Percentiles rank a stretch among this genome's conserved stretches.
Conservation (phyloP, 1,140 invertebrate genomes). For the Octopus bimaculoides region DNA sequence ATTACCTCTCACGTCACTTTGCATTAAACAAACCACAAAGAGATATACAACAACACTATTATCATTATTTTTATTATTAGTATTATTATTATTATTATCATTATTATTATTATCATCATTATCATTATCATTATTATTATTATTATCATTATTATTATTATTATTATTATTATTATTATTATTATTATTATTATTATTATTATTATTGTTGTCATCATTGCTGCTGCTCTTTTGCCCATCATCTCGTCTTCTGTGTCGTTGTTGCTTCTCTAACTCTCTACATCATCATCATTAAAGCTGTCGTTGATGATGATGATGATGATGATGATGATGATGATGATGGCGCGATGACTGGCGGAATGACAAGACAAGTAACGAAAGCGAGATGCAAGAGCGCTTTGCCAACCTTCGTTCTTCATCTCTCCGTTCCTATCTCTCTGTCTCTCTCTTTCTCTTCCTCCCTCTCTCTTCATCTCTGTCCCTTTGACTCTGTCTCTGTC, state of each 20-base stretch:
- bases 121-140: background rate
- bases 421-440: background rate
- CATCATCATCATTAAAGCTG: background rate
- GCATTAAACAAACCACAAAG: no score
- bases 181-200: background rate
- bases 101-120: background rate
- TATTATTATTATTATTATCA: constrained; percentile 2
- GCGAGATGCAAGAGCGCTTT: background rate
- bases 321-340: background rate
- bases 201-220: background rate
- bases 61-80: background rate
- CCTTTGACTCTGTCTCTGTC: background rate
- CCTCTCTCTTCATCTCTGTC: constrained; percentile 11
- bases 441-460: background rate
- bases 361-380: background rate
- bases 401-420: background rate
- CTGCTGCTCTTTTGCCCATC: background rate
- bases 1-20: no score
- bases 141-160: background rate
- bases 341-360: background rate
- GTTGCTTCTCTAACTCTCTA: background rate
- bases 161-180: background rate
- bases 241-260: background rate
- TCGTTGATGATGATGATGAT: background rate
- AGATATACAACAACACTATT: no score